Evolutionary conservation across 2,113 vertebrate genomes (phyloP).

Genomic region (Pelmatolapia mariae): DNA sequence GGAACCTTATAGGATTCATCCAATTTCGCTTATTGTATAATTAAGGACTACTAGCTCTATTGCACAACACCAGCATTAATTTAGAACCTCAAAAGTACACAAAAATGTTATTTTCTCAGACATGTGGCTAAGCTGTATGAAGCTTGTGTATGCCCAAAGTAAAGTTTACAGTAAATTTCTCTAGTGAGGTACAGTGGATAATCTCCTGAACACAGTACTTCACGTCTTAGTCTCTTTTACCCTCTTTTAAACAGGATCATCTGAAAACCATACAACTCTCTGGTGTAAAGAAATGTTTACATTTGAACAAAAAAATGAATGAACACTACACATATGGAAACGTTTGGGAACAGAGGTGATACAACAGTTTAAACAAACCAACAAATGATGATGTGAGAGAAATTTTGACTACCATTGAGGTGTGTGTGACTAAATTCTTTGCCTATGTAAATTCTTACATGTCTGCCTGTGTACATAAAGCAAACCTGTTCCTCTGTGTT

Average conservation of each 20-base stretch:
- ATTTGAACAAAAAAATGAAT: not conserved
- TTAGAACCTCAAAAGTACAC: not conserved
- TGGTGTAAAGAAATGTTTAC: not conserved
- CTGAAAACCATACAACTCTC: not conserved
- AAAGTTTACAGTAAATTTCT: not conserved
- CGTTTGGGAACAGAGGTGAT: not conserved
- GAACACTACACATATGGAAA: not conserved
- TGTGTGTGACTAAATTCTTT: not conserved
- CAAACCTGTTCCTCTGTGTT: not conserved
- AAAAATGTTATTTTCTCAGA: not conserved
- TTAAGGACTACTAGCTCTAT: not conserved
- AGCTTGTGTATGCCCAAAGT: not conserved
- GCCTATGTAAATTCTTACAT: not conserved
- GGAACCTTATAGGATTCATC: not conserved
- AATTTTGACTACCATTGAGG: not conserved
- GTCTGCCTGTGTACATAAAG: not conserved
- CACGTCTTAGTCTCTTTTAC: not conserved
- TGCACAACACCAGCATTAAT: not conserved
- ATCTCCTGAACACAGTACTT: not conserved
- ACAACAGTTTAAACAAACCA: not conserved
- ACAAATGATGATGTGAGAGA: not conserved
- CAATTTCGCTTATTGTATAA: not conserved
- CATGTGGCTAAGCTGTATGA: not conserved
- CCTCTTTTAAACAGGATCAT: not conserved
- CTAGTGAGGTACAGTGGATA: not conserved